phyloP scores from a whole-genome alignment of 2,113 vertebrate genomes.

The Genyomyrus donnyi region DNA sequence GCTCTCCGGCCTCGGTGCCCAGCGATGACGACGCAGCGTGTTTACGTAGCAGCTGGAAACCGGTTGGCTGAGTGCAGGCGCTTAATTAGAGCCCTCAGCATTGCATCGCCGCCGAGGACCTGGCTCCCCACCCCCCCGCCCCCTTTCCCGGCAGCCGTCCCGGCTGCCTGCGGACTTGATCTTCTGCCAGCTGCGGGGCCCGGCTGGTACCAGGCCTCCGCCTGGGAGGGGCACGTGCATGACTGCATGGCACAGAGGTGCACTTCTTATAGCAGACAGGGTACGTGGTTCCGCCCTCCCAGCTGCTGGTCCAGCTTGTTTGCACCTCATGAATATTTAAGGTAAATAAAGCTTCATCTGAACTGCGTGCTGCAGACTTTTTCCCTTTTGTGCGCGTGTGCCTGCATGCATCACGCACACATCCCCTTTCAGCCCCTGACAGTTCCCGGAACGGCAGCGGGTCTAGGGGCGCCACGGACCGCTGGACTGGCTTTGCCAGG shows the following conservation, averaged over 20 bases:
- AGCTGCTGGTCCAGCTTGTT: background rate
- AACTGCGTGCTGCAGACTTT: background rate
- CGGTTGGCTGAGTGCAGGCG: slow-evolving; percentile 26
- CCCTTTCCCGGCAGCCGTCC: background rate
- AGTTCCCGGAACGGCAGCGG: background rate
- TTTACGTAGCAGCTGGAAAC: slow-evolving; percentile 62
- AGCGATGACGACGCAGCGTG: slow-evolving; percentile 32
- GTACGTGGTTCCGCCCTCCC: background rate
- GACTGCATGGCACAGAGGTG: background rate
- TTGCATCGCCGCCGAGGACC: slow-evolving; percentile 32
- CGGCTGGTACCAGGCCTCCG: background rate
- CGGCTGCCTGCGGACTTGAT: background rate
- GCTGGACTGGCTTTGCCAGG: background rate
- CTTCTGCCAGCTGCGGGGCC: background rate
- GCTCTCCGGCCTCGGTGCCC: slow-evolving; percentile 32
- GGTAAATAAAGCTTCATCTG: background rate
- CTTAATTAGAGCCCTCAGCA: slow-evolving; percentile 52
- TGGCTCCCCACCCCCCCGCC: no score
- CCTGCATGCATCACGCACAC: background rate
- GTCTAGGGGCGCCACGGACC: background rate
- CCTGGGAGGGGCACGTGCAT: background rate
- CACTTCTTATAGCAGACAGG: background rate
- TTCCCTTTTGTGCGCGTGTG: background rate
- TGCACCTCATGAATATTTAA: background rate
- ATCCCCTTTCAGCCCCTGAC: background rate